A percentile compares a stretch with the other conserved stretches of the same genome.
These are phyloP conservation scores for Hafferia zeledoni DNA, from an alignment of 2,797 vertebrate species.

Conservation along the genomic window DNA sequence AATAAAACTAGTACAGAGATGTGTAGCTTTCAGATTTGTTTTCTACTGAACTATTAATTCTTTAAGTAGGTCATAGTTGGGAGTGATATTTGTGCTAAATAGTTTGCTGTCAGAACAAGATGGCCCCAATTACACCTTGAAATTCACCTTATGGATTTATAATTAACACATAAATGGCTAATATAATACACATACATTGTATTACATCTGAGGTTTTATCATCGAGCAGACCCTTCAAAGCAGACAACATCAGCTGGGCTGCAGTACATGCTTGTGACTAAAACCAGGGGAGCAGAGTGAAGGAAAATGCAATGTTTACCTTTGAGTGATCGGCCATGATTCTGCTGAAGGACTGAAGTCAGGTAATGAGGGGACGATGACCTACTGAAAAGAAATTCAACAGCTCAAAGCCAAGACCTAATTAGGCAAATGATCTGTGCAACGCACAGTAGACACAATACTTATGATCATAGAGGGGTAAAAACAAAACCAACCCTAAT, in stretches of 20 bases:
- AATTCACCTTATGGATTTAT: background rate
- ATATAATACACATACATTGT: fast-evolving
- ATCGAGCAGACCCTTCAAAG: background rate
- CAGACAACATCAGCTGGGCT: background rate
- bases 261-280: background rate
- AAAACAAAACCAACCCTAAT: background rate
- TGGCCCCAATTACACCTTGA: background rate
- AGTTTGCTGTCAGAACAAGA: background rate
- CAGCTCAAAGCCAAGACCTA: background rate
- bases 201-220: too few relatives aligned
- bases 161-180: background rate
- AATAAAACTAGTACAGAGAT: background rate
- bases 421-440: background rate
- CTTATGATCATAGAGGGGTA: background rate
- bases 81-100: background rate
- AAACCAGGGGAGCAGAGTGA: background rate
- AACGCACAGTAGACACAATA: background rate
- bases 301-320: constrained; percentile 77
- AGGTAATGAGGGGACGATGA: constrained; percentile 92
- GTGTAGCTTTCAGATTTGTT: background rate
- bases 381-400: constrained; percentile 82
- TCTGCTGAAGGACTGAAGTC: constrained; percentile 86
- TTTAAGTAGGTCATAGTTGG: background rate
- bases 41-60: background rate
- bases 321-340: constrained; percentile 87